phyloP scores from a whole-genome alignment of 2,888 invertebrate species.

The Lamellibrachia columna region DNA sequence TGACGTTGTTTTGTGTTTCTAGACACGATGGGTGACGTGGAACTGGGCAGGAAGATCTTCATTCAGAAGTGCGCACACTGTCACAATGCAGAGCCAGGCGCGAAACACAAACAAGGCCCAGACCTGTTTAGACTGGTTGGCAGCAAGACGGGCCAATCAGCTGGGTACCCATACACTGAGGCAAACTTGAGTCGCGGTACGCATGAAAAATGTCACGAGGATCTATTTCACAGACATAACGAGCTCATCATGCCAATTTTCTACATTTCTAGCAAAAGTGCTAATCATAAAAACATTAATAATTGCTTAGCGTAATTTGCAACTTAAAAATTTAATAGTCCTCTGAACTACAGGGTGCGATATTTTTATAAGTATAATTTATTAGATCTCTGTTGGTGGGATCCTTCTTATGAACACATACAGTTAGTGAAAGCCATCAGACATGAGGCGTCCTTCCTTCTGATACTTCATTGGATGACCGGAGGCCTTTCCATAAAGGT shows the following conservation, averaged over 20 bases:
- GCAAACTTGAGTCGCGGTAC: constrained; percentile 92
- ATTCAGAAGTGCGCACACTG: no score
- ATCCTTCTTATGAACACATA: background rate
- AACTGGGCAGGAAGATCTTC: constrained; percentile 95
- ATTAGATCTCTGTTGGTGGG: background rate
- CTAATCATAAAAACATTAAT: background rate
- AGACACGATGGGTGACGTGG: constrained; percentile 77
- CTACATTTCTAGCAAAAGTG: background rate
- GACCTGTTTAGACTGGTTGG: constrained; percentile 89
- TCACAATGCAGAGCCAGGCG: constrained; percentile 93
- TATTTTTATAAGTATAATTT: background rate
- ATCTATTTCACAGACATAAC: background rate
- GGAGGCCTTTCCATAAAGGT: no score
- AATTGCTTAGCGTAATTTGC: background rate
- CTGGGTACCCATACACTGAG: constrained; percentile 88
- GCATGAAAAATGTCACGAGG: background rate
- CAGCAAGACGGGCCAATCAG: constrained; percentile 91
- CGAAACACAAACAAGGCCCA: constrained; percentile 97
- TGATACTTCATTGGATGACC: no score
- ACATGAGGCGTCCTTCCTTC: no score
- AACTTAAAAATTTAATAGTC: background rate
- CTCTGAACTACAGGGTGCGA: background rate
- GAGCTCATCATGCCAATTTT: background rate
- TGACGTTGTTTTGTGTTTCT: constrained; percentile 23
- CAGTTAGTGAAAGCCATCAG: constrained; percentile 6